A percentile compares a stretch with the other conserved stretches of the same genome.
These are phyloP conservation scores for Datnioides undecimradiatus DNA, from an alignment of 2,113 vertebrate genomes.

Conservation along the genomic window DNA sequence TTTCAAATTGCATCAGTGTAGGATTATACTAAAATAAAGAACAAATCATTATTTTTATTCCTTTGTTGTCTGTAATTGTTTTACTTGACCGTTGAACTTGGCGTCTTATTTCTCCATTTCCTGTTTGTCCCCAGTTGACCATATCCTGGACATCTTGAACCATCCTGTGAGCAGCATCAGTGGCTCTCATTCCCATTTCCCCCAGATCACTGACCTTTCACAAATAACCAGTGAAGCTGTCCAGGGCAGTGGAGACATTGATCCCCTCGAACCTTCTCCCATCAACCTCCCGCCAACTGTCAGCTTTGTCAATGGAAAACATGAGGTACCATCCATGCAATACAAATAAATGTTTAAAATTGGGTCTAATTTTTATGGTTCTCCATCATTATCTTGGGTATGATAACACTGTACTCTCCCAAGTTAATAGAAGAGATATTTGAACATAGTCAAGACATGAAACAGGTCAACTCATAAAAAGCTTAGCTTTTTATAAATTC, in stretches of 20 bases:
- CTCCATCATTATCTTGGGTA: no score
- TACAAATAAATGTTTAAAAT: not conserved
- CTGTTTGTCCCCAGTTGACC: conserved; percentile 80
- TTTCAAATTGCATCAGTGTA: not conserved
- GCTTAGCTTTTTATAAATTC: no score
- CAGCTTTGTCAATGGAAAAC: conserved; percentile 92
- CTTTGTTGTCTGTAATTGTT: not conserved
- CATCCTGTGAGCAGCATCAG: conserved; percentile 39
- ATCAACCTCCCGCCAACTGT: conserved; percentile 74
- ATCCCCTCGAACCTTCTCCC: conserved; percentile 11
- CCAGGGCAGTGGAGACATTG: conserved; percentile 57
- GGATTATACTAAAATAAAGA: not conserved
- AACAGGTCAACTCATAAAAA: no score
- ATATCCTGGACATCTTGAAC: conserved; percentile 84
- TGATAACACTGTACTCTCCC: no score
- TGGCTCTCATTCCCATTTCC: conserved; percentile 31
- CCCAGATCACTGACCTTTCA: conserved; percentile 62
- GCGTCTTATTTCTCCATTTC: not conserved
- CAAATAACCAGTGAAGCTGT: conserved; percentile 61
- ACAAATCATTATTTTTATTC: no score
- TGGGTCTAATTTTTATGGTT: not conserved
- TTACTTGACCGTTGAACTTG: not conserved
- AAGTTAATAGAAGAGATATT: no score
- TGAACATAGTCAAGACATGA: no score
- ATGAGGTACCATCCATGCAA: conserved; percentile 69